Base-by-base conservation (phyloP, 2,888 invertebrate species). In the Hecatera dysodea region DNA sequence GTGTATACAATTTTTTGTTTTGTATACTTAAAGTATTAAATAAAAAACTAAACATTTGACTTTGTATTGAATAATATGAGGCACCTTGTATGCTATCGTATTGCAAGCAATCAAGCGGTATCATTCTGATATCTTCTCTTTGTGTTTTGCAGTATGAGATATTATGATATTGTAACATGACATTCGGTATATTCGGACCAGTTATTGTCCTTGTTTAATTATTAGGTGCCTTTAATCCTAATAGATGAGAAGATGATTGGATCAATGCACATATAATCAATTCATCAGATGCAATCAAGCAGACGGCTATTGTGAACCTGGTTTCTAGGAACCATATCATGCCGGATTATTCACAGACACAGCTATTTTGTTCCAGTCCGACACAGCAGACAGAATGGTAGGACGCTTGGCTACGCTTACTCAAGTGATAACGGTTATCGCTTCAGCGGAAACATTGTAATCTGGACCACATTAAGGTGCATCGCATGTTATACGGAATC, bases 391-490 rank as follows among this genome's bases (percentile, higher is more conserved):
- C 15, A 19, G n/a, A 15, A 24, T 70, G 29, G 15, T 72, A 36
- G 17, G 39, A 39, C 12, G n/a, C 19, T 42, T 62, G 33, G 48
- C 19, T 59, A 11, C 27, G 5, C 39, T 46, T 15, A 42, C 24
- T 63, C 46, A 36, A 59, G 33, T 53, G 48, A 60, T 63, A 72
- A 12, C 53, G 12, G 48, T 59, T 24, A 27, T 59, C 24, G 22
- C 59, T 63, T 55, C 48, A 62, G 17, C 8, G 33, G 22, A 17
- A 57, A 57, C 46, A 59, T 29, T 62, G 46, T 48, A 53, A 48
- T 53, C 42, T 48, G 29, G 59, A 61, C 24, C 42, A 39, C 24
- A 12, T 33, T 44, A 11, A 5, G 36, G 4, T 24, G 36, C 22
- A 36, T 57, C n/a, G 15, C 19, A 22, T 44, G 27, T 27, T 46